A percentile compares a stretch with the other conserved stretches of the same genome.
phyloP scores from a whole-genome alignment of 2,113 vertebrate genomes.

The Malurus alboscapulatus region DNA sequence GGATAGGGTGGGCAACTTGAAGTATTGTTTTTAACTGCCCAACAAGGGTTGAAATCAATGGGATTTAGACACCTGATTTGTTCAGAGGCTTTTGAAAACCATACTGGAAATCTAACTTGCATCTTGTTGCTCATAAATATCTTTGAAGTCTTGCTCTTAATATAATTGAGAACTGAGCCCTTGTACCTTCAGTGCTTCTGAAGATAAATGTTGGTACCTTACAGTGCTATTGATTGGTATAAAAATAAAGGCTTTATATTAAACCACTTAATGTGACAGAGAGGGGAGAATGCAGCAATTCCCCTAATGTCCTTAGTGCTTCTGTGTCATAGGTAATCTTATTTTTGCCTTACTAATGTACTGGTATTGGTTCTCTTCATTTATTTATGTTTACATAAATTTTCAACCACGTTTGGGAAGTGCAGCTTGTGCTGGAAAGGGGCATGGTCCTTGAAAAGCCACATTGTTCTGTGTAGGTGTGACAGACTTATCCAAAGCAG shows the following conservation, averaged over 20 bases:
- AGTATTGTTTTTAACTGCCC: not conserved
- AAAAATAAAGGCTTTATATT: slow-evolving; percentile 65
- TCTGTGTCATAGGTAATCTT: slow-evolving; percentile 26
- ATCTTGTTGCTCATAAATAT: slow-evolving; percentile 36
- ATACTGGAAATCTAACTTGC: slow-evolving; percentile 25
- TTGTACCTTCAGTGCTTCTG: slow-evolving; percentile 29
- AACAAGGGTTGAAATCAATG: not conserved
- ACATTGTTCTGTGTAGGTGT: not conserved
- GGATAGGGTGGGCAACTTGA: not conserved
- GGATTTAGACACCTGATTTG: not conserved
- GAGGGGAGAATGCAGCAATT: slow-evolving; percentile 17
- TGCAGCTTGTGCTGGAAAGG: not conserved
- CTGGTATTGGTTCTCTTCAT: slow-evolving; percentile 9
- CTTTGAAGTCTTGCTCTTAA: slow-evolving; percentile 27
- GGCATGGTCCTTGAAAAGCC: not conserved
- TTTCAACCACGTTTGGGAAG: slow-evolving; percentile 14
- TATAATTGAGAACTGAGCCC: slow-evolving; percentile 36
- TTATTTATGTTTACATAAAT: slow-evolving; percentile 44
- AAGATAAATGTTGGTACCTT: slow-evolving; percentile 41
- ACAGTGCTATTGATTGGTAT: slow-evolving; percentile 57
- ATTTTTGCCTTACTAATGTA: slow-evolving; percentile 45
- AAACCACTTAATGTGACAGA: slow-evolving; percentile 59
- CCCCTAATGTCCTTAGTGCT: slow-evolving; percentile 27
- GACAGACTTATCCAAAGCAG: not conserved
- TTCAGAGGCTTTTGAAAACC: slow-evolving; percentile 42